Percentiles rank a stretch among this genome's conserved stretches.
Evolutionary conservation across 2,888 invertebrate species (phyloP).

Genomic region (Onthophagus sagittarius): DNA sequence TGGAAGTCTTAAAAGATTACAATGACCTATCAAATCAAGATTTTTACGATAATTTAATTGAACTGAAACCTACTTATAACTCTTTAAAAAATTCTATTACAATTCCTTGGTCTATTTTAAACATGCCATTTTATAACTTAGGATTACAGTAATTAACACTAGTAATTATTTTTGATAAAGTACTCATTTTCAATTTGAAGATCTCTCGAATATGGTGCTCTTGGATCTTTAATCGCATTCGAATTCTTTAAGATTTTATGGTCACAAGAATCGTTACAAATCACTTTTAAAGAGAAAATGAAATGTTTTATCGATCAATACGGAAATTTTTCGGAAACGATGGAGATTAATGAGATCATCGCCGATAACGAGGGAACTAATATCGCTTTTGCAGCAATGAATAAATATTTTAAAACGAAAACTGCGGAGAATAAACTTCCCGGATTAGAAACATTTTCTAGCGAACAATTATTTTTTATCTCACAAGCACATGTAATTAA

Average conservation of each 20-base stretch:
- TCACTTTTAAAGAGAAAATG: conserved; percentile 69
- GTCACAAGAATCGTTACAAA: no score
- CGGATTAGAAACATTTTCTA: conserved; percentile 66
- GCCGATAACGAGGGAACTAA: conserved; percentile 80
- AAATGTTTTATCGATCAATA: conserved; percentile 87
- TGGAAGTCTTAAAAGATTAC: neutral
- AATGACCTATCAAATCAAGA: no score
- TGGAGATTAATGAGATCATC: conserved; percentile 75
- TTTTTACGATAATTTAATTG: neutral
- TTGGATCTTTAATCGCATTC: neutral
- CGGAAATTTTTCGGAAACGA: conserved; percentile 60
- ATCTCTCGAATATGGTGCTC: conserved; percentile 1
- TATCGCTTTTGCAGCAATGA: conserved; percentile 65
- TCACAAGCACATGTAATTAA: neutral
- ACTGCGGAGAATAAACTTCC: conserved; percentile 65
- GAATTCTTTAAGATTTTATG: conserved; percentile 45
- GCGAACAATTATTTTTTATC: conserved; percentile 71
- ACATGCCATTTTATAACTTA: conserved; percentile 78
- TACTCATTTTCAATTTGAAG: conserved; percentile 31
- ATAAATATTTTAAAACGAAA: conserved; percentile 56
- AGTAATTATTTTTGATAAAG: no score
- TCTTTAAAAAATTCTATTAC: neutral
- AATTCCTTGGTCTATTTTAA: conserved; percentile 74
- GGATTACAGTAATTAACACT: conserved; percentile 59
- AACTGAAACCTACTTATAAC: conserved; percentile 72